These are phyloP conservation scores for Clarias magur DNA, from an alignment of 2,113 vertebrate genomes.

Conservation along the genomic window DNA sequence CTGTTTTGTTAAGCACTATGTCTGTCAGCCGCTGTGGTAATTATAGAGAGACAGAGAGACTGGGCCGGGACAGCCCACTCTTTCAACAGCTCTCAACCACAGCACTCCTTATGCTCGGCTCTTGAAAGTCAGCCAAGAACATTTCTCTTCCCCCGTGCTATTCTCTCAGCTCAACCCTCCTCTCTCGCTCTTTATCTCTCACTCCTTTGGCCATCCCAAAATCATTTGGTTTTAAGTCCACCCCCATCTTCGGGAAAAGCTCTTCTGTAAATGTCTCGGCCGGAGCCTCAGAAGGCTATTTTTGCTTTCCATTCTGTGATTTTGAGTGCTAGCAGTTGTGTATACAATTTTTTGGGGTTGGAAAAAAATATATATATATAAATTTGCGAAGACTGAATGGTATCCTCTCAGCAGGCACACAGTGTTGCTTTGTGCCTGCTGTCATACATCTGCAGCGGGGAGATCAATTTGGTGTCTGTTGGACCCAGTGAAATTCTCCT, in stretches of 20 bases:
- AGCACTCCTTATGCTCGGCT: constrained; percentile 67
- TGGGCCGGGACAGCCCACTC: constrained; percentile 69
- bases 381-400: constrained; percentile 19
- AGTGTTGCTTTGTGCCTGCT: constrained; percentile 29
- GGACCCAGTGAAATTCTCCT: constrained; percentile 23
- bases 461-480: constrained; percentile 37
- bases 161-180: constrained; percentile 25
- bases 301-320: constrained; percentile 31
- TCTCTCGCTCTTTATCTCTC: constrained; percentile 31
- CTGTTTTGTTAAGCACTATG: constrained; percentile 79
- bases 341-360: not conserved
- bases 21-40: constrained; percentile 77
- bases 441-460: constrained; percentile 42
- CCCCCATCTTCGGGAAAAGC: constrained; percentile 12
- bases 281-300: constrained; percentile 25
- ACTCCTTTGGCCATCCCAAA: constrained; percentile 27
- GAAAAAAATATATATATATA: not conserved
- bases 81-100: constrained; percentile 73
- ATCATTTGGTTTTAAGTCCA: constrained; percentile 22
- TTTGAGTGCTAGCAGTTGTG: constrained; percentile 28
- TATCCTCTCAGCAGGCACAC: constrained; percentile 30
- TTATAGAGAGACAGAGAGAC: constrained; percentile 77
- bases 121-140: constrained; percentile 71
- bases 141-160: constrained; percentile 50
- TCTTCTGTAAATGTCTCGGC: constrained; percentile 27